Base-by-base conservation (phyloP, 2,888 invertebrate species). In the Mythimna pallens region DNA sequence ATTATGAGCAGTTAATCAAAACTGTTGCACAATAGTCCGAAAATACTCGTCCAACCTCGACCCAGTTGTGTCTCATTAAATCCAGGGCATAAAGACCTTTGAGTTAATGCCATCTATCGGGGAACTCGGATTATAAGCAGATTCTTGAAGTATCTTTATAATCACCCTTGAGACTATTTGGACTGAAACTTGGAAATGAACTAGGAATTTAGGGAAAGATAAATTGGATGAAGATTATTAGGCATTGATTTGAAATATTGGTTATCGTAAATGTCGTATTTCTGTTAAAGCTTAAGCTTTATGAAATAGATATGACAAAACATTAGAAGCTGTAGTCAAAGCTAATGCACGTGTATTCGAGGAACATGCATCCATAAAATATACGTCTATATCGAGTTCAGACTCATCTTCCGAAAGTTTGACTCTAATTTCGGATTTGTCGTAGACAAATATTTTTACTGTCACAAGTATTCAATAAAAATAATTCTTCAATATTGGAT, bases 41-140 rank as follows among this genome's bases (percentile, higher is more conserved):
- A 95, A 95, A 95, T 95, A 95, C 83, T 73, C 84, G 70, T 7
- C 55, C 62, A 84, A 73, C 86, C 95, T 94, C 95, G 95, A 95
- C 95, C 95, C 83, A 94, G 80, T 90, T 95, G 78, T 84, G 89
- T 85, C 87, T 79, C 70, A 78, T 82, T 81, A 81, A 78, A 82
- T 80, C 71, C 82, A 85, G 85, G 86, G 86, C 87, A 84, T 83
- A 78, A 77, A 78, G 88, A 86, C 88, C 88, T 88, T 89, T 86
- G 78, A 70, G 40, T 76, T 72, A 85, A 76, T 71, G 85, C 77
- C 86, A 85, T 81, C 86, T 78, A 75, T 62, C 76, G 80, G 58
- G 20, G n/a, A 50, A 47, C 40, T 12, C 4, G 54, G 57, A 66
- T 75, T 76, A 77, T 69, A 20, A 54, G 8, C 22, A 20, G 34